Evolutionary conservation across 2,113 vertebrate species (phyloP).

Genomic region (Hippoglossus stenolepis): DNA sequence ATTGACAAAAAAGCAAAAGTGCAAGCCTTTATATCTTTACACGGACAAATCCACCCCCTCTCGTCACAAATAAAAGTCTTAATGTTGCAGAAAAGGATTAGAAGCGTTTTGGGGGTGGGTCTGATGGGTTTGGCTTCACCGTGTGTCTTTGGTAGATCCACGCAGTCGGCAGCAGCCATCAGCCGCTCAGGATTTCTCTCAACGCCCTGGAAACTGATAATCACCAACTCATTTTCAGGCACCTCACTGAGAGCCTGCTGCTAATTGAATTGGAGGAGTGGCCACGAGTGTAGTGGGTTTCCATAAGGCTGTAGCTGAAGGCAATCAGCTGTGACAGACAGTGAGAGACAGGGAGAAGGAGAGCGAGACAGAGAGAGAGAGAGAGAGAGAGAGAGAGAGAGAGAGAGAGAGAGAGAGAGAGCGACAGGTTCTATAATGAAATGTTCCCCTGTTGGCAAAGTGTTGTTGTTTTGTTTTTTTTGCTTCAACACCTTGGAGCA

Average conservation of each 20-base stretch:
- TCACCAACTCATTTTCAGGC: conserved; percentile 58
- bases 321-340: conserved; percentile 62
- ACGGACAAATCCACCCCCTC: not conserved
- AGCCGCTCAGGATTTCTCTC: conserved; percentile 33
- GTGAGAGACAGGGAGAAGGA: not conserved
- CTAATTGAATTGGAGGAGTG: conserved; percentile 68
- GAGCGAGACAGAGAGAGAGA: conserved; percentile 10
- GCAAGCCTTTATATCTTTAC: not conserved
- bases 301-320: conserved; percentile 37
- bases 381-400: conserved; percentile 31
- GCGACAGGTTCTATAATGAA: conserved; percentile 45
- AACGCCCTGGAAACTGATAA: conserved; percentile 66
- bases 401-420: conserved; percentile 9
- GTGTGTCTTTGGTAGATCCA: not conserved
- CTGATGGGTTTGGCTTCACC: conserved; percentile 10
- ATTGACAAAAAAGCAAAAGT: no score
- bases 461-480: not conserved
- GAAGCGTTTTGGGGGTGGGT: not conserved
- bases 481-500: conserved; percentile 36
- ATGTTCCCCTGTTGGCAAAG: conserved; percentile 26
- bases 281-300: conserved; percentile 51
- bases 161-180: no score
- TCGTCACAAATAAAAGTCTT: not conserved
- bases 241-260: conserved; percentile 49
- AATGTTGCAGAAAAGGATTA: not conserved